Evolutionary conservation across 2,113 vertebrate genomes (phyloP).

Genomic region (Struthio camelus): DNA sequence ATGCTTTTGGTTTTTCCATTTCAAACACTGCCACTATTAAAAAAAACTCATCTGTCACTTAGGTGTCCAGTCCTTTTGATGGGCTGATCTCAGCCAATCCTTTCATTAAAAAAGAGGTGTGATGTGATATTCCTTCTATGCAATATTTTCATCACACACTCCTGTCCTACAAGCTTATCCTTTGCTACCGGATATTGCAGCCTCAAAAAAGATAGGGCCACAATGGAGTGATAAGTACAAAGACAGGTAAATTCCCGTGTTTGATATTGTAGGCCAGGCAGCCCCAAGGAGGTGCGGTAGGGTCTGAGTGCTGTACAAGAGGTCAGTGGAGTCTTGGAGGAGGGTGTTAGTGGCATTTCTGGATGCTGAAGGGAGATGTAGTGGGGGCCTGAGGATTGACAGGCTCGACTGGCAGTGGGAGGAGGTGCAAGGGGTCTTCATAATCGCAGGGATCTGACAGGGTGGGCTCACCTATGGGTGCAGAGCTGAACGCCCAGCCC

Average conservation of each 20-base stretch:
- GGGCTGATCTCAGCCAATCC: not conserved
- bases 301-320: too few relatives aligned
- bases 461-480: too few relatives aligned
- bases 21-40: not conserved
- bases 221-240: not conserved
- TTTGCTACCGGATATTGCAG: not conserved
- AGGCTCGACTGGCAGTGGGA: too few relatives aligned
- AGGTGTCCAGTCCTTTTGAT: not conserved
- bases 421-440: too few relatives aligned
- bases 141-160: not conserved
- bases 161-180: not conserved
- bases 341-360: too few relatives aligned
- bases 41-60: not conserved
- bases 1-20: not conserved
- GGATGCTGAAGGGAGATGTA: too few relatives aligned
- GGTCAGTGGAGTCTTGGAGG: too few relatives aligned
- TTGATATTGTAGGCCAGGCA: too few relatives aligned
- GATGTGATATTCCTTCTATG: not conserved
- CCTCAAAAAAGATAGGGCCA: not conserved
- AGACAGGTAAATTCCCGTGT: not conserved
- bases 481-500: too few relatives aligned
- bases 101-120: not conserved
- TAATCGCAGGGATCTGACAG: too few relatives aligned
- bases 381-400: too few relatives aligned
- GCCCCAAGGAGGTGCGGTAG: too few relatives aligned